Conservation (phyloP, 2,888 invertebrate genomes). For the Tuta absoluta region DNA sequence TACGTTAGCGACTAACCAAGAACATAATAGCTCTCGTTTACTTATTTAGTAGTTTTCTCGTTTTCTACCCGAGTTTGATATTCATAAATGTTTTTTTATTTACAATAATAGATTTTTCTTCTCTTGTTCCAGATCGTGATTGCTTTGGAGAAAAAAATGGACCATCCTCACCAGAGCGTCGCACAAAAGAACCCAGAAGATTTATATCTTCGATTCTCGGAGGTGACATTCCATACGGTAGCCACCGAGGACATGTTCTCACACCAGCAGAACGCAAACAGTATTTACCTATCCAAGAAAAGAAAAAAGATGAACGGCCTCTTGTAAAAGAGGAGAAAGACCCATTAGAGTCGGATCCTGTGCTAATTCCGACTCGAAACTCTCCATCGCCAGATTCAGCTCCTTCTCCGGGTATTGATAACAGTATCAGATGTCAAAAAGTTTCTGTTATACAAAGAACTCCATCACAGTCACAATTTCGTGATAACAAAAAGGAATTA, state of each 20-base stretch:
- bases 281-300: constrained; percentile 84
- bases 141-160: constrained; percentile 72
- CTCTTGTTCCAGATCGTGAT: constrained; percentile 75
- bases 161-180: constrained; percentile 58
- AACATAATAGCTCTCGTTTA: constrained; percentile 53
- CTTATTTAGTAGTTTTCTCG: constrained; percentile 33
- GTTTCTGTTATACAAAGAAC: constrained; percentile 92
- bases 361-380: constrained; percentile 78
- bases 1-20: constrained; percentile 67
- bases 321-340: constrained; percentile 84
- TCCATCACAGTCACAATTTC: constrained; percentile 80
- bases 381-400: constrained; percentile 77
- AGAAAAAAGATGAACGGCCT: constrained; percentile 77
- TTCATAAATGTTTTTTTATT: background rate
- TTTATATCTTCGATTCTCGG: constrained; percentile 91
- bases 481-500: constrained; percentile 73
- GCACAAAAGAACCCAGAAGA: constrained; percentile 79
- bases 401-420: constrained; percentile 84
- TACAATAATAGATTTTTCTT: constrained; percentile 29
- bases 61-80: background rate
- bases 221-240: constrained; percentile 91
- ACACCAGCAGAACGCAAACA: constrained; percentile 91
- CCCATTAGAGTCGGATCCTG: constrained; percentile 82
- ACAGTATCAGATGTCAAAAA: constrained; percentile 84
- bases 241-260: constrained; percentile 86